Percentiles rank a stretch among this genome's conserved stretches.
phyloP scores from a whole-genome alignment of 2,888 invertebrate genomes.

The Heteromurus nitidus region DNA sequence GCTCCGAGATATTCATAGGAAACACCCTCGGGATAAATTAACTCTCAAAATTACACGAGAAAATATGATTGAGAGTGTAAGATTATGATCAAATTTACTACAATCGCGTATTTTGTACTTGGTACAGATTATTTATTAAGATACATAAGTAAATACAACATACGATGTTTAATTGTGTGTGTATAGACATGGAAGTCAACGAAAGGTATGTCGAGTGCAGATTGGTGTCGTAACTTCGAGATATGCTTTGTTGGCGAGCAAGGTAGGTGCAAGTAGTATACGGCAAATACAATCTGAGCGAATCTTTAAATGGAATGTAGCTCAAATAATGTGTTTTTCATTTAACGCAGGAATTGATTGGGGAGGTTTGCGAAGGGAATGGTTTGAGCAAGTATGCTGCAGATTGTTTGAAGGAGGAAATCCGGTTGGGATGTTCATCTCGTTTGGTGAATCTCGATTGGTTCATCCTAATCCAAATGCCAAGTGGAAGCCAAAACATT shows the following conservation, averaged over 20 bases:
- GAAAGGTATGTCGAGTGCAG: slow-evolving; percentile 87
- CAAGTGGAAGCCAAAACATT: slow-evolving; percentile 81
- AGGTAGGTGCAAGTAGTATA: slow-evolving; percentile 78
- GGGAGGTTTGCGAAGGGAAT: slow-evolving; percentile 89
- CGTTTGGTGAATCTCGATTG: slow-evolving; percentile 88
- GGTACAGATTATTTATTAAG: neutral
- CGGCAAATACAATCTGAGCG: neutral
- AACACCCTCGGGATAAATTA: slow-evolving; percentile 90
- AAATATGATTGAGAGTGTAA: slow-evolving; percentile 86
- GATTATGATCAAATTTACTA: too few species aligned
- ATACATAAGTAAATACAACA: neutral
- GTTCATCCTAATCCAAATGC: slow-evolving; percentile 89
- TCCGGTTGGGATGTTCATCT: slow-evolving; percentile 83
- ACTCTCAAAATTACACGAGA: slow-evolving; percentile 88
- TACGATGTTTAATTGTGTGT: slow-evolving; percentile 17
- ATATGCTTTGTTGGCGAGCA: slow-evolving; percentile 95
- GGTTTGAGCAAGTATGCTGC: slow-evolving; percentile 93
- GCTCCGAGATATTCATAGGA: slow-evolving; percentile 89
- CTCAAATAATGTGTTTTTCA: too few species aligned
- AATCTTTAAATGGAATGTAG: too few species aligned
- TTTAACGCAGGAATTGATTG: slow-evolving; percentile 69
- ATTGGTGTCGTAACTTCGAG: slow-evolving; percentile 97
- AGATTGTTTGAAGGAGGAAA: slow-evolving; percentile 89
- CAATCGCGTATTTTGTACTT: slow-evolving; percentile 22
- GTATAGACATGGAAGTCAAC: slow-evolving; percentile 86